Evolutionary conservation across 2,888 invertebrate species (phyloP).

Genomic region (Cepaea hortensis): DNA sequence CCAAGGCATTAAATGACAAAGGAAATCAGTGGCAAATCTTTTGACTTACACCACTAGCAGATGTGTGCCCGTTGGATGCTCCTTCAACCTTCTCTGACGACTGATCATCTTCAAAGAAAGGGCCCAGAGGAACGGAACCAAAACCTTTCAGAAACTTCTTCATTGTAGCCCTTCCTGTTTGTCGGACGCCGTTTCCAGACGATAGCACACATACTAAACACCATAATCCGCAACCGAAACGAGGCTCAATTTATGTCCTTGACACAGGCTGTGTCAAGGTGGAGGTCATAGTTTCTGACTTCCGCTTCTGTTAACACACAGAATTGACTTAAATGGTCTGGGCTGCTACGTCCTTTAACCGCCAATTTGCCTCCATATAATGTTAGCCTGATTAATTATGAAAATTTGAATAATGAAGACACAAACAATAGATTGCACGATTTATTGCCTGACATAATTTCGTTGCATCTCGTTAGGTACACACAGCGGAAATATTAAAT

Average conservation of each 20-base stretch:
- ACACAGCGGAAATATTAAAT: too few relatives aligned
- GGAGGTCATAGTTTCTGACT: too few relatives aligned
- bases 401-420: too few relatives aligned
- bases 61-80: constrained; percentile 12
- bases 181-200: neutral
- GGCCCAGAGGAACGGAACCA: constrained; percentile 29
- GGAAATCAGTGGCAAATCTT: neutral
- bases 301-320: too few relatives aligned
- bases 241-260: neutral
- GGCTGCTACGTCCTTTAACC: too few relatives aligned
- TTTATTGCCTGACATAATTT: too few relatives aligned
- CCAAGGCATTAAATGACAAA: neutral
- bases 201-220: constrained; percentile 22
- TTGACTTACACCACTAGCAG: constrained; percentile 25
- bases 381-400: too few relatives aligned
- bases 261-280: too few relatives aligned
- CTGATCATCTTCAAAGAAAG: constrained; percentile 36
- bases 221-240: neutral
- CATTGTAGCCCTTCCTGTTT: constrained; percentile 34
- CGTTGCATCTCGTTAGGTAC: too few relatives aligned
- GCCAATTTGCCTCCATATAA: too few relatives aligned
- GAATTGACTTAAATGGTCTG: too few relatives aligned
- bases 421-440: too few relatives aligned
- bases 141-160: constrained; percentile 42
- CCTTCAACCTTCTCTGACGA: neutral